A percentile compares a stretch with the other conserved stretches of the same genome.
These are phyloP conservation scores for Caenorhabditis sp. DNA, from an alignment of 2,888 invertebrate genomes.

Conservation along the genomic window DNA sequence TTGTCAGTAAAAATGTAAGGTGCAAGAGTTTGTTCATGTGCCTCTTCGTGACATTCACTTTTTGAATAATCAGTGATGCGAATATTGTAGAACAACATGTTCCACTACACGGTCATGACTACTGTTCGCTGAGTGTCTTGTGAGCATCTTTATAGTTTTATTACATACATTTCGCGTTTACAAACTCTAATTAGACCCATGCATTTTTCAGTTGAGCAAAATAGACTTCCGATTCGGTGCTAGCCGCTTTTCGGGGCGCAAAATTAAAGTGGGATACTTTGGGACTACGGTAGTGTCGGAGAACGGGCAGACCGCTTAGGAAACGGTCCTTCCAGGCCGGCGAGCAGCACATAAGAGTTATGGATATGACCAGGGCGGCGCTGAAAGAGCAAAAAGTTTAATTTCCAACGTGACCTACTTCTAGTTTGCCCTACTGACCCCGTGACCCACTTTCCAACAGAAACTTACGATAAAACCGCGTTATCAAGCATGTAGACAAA, in stretches of 20 bases:
- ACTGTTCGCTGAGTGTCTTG: no score
- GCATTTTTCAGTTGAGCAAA: constrained; percentile 27
- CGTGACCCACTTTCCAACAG: background rate
- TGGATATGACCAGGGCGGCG: constrained; percentile 12
- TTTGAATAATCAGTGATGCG: no score
- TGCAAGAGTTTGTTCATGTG: no score
- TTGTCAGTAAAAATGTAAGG: no score
- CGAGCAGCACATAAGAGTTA: constrained; percentile 21
- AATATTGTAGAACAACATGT: no score
- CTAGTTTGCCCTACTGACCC: background rate
- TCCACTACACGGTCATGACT: no score
- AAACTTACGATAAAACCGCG: constrained; percentile 16
- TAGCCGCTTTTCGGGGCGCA: constrained; percentile 1
- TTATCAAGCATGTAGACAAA: constrained; percentile 15
- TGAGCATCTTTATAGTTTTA: no score
- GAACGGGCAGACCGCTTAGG: background rate
- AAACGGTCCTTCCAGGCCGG: constrained; percentile 28
- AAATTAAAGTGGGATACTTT: background rate
- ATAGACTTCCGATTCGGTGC: constrained; percentile 19
- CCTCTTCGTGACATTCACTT: no score
- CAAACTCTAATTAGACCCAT: constrained; percentile 17
- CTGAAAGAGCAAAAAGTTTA: constrained; percentile 14
- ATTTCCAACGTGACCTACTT: no score
- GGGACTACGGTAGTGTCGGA: constrained; percentile 1
- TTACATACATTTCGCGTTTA: no score